Evolutionary conservation across 2,888 invertebrate species (phyloP), one percentile per base, ranked within the genome.

Genomic region (Diploptera punctata): DNA sequence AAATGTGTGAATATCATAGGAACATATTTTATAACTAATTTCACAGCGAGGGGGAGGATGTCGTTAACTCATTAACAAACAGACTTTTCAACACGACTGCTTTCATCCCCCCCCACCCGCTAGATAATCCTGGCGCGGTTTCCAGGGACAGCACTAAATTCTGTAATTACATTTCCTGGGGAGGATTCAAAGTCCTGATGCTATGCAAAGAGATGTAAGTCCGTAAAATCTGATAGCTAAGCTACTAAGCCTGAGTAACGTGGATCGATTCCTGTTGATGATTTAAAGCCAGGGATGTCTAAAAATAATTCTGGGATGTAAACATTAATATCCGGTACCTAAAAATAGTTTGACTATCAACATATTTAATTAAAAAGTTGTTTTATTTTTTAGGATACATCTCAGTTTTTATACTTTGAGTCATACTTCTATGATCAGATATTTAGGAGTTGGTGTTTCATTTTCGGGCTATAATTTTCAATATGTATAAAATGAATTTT

Each of bases 11-110:
- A 52, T 24, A 24, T 24, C 7, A 52, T 52, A 52, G 24, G 52
- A n/a, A 24, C 2, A 13, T 52, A 52, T 24, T 52, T 52, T 21
- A 24, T 52, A 24, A 52, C 52, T 52, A 52, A 52, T 52, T 52
- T 52, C 52, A 52, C 52, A 24, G 52, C 0, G 21, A 52, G n/a
- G n/a, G n/a, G n/a, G 21, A 1, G 9, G 52, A 21, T 9, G 24
- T 52, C 52, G 13, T 52, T 52, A 52, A 52, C 52, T 52, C 52
- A 52, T 52, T 52, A 52, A 52, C 21, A 52, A 52, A 52, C 52
- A 52, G 52, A 24, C 52, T 52, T 52, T 52, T 52, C 52, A 52
- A n/a, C n/a, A n/a, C n/a, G n/a, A n/a, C n/a, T 24, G 21, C 24
- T 24, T 21, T 52, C 24, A 52, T 52, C 52, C 52, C 52, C 19